phyloP scores from a whole-genome alignment of 37 sponge, comb jelly and placozoan species.

The Oscarella lobularis region DNA sequence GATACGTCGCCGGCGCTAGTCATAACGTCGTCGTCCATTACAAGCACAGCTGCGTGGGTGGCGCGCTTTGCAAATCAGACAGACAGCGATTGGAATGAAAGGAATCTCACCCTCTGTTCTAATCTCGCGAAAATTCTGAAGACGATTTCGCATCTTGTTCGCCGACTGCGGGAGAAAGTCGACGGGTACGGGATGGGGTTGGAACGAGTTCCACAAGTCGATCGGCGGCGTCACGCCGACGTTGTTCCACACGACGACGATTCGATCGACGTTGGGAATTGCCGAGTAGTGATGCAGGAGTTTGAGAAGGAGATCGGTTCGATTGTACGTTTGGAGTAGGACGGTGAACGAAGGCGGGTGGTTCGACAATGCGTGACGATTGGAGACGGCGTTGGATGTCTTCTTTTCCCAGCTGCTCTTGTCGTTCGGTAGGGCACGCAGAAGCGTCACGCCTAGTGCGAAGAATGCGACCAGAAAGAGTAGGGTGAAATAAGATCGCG shows the following conservation, averaged over 20 bases:
- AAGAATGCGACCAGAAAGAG: not conserved
- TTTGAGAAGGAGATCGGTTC: conserved; percentile 14
- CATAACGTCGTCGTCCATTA: conserved; percentile 10
- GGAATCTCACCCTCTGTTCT: not conserved
- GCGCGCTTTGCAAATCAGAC: too few species aligned
- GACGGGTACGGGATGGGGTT: conserved; percentile 15
- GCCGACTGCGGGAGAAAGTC: not conserved
- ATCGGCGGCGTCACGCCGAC: conserved; percentile 8
- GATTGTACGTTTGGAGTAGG: conserved; percentile 26
- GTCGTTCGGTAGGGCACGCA: not conserved
- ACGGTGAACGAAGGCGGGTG: conserved; percentile 20
- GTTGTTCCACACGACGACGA: conserved; percentile 36
- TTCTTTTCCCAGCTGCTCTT: not conserved
- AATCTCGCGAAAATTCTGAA: not conserved
- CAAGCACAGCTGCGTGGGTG: not conserved
- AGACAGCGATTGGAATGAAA: too few species aligned
- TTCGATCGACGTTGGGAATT: conserved; percentile 5
- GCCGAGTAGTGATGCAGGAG: conserved; percentile 26
- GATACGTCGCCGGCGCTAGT: not conserved
- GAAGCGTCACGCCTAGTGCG: not conserved
- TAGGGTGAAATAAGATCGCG: too few species aligned
- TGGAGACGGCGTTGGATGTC: not conserved
- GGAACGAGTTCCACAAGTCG: conserved; percentile 2
- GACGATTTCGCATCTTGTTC: not conserved
- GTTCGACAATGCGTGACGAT: not conserved